Base-by-base conservation (phyloP, 2,888 invertebrate genomes). In the Leptinotarsa tumamoca region DNA sequence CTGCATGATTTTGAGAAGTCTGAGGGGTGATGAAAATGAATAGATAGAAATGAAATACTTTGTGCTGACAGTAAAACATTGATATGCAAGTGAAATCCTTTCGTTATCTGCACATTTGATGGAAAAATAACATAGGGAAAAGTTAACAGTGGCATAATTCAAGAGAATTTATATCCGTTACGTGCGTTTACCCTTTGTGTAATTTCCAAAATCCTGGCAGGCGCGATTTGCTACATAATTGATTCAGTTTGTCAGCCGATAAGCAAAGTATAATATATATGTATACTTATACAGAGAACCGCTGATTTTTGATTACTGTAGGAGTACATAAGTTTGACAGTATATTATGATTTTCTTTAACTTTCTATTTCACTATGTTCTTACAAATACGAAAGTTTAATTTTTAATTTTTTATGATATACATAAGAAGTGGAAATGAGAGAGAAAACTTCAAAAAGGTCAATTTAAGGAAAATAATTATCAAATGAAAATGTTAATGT, bases 121-220 rank as follows among this genome's bases (percentile, higher is more conserved):
- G 23, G 23, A 58, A 58, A 58, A 58, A 58, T 58, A 58, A 58
- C 23, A 58, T 23, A 23, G 23, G 54, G 58, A 58, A 58, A 58
- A 58, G 58, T 58, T 58, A 23, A 58, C 58, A 58, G 58, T 15
- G 23, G 58, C 58, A 58, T 58, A 58, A 58, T 21, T 58, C 58
- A 58, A 15, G 58, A 58, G 15, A 14, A 58, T 58, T 58, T 23
- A 58, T 58, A 23, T 23, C 58, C 21, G 58, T 58, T 58, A 58
- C 58, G 58, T 58, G 58, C 23, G 58, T 58, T 58, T 23, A 58
- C 23, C 15, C 58, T 14, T 58, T 23, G 21, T 58, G 58, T 23
- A 14, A 58, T 58, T 27, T 23, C 1, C 4, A 58, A 58, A 58
- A 58, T 58, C 23, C 58, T 58, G 58, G 23, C 17, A 58, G 21